Evolutionary conservation across 2,113 vertebrate species (phyloP), one percentile per base, ranked within the genome.

Genomic region (Coturnix japonica): DNA sequence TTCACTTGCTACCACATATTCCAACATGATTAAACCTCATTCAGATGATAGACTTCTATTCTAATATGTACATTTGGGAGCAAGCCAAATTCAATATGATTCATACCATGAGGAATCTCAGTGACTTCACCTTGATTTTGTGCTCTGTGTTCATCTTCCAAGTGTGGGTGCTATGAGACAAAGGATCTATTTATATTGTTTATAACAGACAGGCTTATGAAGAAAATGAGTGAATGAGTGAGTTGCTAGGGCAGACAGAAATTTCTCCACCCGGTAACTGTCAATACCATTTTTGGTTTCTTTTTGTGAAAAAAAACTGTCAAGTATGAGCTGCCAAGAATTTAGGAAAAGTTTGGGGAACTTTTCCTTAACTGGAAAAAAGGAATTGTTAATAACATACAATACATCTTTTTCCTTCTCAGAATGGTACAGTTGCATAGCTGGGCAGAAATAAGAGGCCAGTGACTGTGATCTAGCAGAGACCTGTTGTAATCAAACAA

Each of bases 21-120:
- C 49, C 81, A 77, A 20, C 37, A 11, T 6, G 4, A 79, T 89
- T 94, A 89, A 74, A 80, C 67, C 60, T 65, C 20, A 0, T 35
- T 59, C 79, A 89, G 71, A 73, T 91, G 60, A 74, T 39, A 85
- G 70, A 67, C 25, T 51, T 89, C 43, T 77, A 31, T 70, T 30
- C 44, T 87, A 49, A 74, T 15, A 65, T 3, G 15, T 20, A 22
- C 9, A 2, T 56, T 26, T 67, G 72, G 43, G 35, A 87, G 56
- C 10, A 78, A 51, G 92, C 92, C 92, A 94, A 95, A 71, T 30
- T 74, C 86, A 92, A 82, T 69, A 74, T 56, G 56, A 88, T 19
- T 74, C 87, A 54, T 64, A 18, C 44, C 39, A 60, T 67, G 56
- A 89, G 71, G 91, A 47, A 69, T 74, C 79, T 89, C 78, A 60